phyloP scores from a whole-genome alignment of 2,113 vertebrate species.

The Fukomys damarensis region DNA sequence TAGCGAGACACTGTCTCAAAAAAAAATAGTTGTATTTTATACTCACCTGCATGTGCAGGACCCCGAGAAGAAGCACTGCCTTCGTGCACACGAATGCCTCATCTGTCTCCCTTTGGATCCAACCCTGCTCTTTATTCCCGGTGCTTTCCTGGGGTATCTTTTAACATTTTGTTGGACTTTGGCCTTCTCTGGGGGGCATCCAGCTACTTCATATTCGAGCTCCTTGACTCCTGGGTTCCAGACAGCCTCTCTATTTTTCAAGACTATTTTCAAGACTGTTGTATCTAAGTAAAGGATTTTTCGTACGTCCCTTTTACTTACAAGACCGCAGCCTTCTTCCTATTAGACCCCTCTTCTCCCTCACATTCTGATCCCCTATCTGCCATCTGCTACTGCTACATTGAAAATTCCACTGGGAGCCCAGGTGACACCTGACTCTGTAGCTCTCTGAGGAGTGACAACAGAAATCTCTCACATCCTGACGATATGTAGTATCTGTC shows the following conservation, averaged over 20 bases:
- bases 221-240: neutral
- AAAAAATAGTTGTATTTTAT: neutral
- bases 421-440: neutral
- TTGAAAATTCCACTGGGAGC: neutral
- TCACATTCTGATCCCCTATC: neutral
- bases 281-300: neutral
- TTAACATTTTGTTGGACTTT: neutral
- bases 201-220: neutral
- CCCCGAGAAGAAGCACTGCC: neutral
- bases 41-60: no score
- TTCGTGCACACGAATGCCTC: neutral
- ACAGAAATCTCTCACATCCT: conserved; percentile 31
- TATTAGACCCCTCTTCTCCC: neutral
- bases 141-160: neutral
- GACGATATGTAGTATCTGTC: neutral
- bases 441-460: neutral
- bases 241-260: neutral
- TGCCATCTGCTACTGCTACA: neutral
- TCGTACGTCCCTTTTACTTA: neutral
- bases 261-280: neutral
- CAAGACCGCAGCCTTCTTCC: neutral
- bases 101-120: neutral
- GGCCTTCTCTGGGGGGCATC: neutral
- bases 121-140: neutral
- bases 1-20: neutral